Percentiles rank a stretch among this genome's conserved stretches.
Evolutionary conservation across 1,140 invertebrate genomes (phyloP).

Genomic region (Drosophila albomicans): DNA sequence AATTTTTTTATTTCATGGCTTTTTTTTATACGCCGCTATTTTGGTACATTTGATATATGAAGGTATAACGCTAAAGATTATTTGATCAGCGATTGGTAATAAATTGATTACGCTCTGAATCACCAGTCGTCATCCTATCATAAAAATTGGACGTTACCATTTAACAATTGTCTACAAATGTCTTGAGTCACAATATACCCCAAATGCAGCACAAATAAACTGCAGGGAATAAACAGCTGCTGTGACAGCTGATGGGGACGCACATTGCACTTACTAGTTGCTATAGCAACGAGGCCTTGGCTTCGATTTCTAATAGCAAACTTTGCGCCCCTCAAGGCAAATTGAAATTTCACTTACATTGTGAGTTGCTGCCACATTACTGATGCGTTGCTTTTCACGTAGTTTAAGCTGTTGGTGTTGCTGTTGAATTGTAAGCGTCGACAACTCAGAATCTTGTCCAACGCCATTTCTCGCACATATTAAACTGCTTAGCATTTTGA

Average conservation of each 20-base stretch:
- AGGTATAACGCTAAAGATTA: too few species aligned
- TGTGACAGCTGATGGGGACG: background rate
- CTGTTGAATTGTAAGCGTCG: conserved; percentile 13
- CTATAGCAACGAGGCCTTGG: conserved; percentile 6
- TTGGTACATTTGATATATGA: too few species aligned
- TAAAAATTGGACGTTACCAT: too few species aligned
- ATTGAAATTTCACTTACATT: conserved; percentile 19
- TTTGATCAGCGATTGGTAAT: too few species aligned
- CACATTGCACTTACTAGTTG: background rate
- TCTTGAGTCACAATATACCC: background rate
- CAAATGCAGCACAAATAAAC: background rate
- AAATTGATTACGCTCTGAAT: too few species aligned
- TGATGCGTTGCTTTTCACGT: conserved; percentile 9
- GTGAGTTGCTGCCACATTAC: background rate
- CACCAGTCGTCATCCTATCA: too few species aligned
- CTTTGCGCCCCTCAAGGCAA: background rate
- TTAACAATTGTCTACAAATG: too few species aligned
- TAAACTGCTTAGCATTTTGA: conserved; percentile 7
- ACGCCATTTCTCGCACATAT: background rate
- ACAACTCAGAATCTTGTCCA: background rate
- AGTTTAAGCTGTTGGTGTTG: conserved; percentile 37
- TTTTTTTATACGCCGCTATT: too few species aligned
- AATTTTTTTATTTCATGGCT: too few species aligned
- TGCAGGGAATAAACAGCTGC: conserved; percentile 29
- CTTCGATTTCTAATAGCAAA: background rate